Evolutionary conservation across 2,888 invertebrate genomes (phyloP).

Genomic region (Mystacides longicornis): DNA sequence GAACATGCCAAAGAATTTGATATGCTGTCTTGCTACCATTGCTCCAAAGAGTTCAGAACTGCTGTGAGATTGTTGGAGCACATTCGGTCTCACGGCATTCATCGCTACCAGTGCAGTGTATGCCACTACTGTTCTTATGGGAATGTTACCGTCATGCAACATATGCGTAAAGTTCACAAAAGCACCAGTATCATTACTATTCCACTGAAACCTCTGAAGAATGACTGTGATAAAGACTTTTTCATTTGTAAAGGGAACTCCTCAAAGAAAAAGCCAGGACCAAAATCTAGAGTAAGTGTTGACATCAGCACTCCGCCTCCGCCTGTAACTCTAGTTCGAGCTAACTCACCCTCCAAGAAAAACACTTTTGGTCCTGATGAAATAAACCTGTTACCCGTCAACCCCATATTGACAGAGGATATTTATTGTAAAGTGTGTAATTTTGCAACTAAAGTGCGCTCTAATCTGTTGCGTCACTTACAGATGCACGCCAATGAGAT

Average conservation of each 20-base stretch:
- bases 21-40: slow-evolving; percentile 45
- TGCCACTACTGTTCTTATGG: slow-evolving; percentile 35
- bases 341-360: background rate
- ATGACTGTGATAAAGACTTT: slow-evolving; percentile 40
- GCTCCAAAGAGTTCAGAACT: slow-evolving; percentile 40
- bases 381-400: slow-evolving; percentile 54
- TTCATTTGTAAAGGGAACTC: slow-evolving; percentile 37
- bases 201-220: slow-evolving; percentile 42
- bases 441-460: slow-evolving; percentile 61
- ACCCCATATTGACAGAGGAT: slow-evolving; percentile 53
- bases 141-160: slow-evolving; percentile 33
- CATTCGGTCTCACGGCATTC: slow-evolving; percentile 50
- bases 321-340: too few species aligned
- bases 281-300: slow-evolving; percentile 8
- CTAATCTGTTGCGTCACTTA: slow-evolving; percentile 65
- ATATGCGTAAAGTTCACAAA: slow-evolving; percentile 50
- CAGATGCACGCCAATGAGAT: slow-evolving; percentile 56
- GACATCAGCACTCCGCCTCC: background rate
- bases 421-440: slow-evolving; percentile 60
- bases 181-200: slow-evolving; percentile 35
- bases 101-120: slow-evolving; percentile 51
- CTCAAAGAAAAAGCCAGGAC: slow-evolving; percentile 30
- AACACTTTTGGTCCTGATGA: slow-evolving; percentile 48
- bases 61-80: slow-evolving; percentile 47
- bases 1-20: slow-evolving; percentile 27